Evolutionary conservation across 2,113 vertebrate genomes (phyloP), one percentile per base, ranked within the genome.

Genomic region (Capreolus pygargus): DNA sequence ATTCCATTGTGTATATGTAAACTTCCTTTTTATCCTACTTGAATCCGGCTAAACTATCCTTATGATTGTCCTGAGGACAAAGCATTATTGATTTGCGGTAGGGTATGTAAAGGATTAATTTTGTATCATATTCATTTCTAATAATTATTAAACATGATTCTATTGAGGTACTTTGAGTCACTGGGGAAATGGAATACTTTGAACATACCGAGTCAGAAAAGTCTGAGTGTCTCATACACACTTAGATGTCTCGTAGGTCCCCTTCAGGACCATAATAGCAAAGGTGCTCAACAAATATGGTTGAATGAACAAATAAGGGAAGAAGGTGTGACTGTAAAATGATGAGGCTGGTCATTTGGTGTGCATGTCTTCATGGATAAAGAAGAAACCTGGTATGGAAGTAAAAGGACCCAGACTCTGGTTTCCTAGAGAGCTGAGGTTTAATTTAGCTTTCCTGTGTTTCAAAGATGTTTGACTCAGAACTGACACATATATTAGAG

Each of bases 151-250:
- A 82, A 50, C 54, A 82, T 82, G 25, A 60, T 6, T 8, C 3
- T 87, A 19, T 47, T 61, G 15, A 16, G 27, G 4, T 47, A 30
- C 30, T 39, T 57, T n/a, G 43, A 70, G 27, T 70, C 36, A 6
- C 45, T n/a, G n/a, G 36, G 33, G 4, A 64, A 79, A 86, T 36
- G 50, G 36, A 55, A n/a, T 9, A 39, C 5, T 86, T 43, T 33
- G 14, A 55, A 60, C 45, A 36, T 57, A 33, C 0, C 2, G n/a
- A 36, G 25, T 21, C 39, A 60, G 83, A 55, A 30, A 86, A 67
- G 9, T 39, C 61, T 8, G 0, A 7, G 15, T 30, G 21, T 74
- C 28, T 82, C 13, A 1, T 2, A 23, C 0, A 47, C 14, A 54
- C 11, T 54, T 17, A 3, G 5, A 1, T 30, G 2, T 70, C 28